Evolutionary conservation across 2,888 invertebrate species (phyloP).

Genomic region (Eupithecia exiguata): DNA sequence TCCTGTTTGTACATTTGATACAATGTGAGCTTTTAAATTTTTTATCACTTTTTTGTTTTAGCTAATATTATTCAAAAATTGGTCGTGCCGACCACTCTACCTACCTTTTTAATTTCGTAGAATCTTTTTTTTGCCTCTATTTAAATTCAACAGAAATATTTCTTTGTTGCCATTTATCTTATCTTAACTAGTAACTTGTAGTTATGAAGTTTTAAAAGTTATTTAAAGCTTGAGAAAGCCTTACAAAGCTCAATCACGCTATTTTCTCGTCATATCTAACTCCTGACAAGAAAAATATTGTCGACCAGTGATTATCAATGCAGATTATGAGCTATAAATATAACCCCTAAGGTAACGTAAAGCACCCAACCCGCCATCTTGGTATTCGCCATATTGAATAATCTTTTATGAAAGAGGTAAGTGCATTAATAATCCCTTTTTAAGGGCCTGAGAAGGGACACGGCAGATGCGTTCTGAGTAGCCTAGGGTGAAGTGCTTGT

Average conservation of each 20-base stretch:
- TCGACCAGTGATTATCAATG: constrained; percentile 29
- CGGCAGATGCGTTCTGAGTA: constrained; percentile 64
- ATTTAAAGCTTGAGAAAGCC: background rate
- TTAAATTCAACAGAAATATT: background rate
- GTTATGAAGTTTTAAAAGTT: background rate
- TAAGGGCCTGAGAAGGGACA: constrained; percentile 51
- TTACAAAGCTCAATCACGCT: background rate
- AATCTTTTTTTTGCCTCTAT: background rate
- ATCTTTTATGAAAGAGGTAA: constrained; percentile 68
- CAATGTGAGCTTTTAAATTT: constrained; percentile 52
- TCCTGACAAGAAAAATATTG: constrained; percentile 30
- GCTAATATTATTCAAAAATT: constrained; percentile 13
- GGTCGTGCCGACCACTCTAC: background rate
- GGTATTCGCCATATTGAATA: constrained; percentile 70
- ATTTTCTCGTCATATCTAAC: constrained; percentile 23
- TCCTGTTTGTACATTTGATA: constrained; percentile 61
- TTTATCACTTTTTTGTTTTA: constrained; percentile 34
- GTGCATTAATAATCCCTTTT: constrained; percentile 68
- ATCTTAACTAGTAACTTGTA: no score
- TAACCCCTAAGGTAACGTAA: constrained; percentile 41
- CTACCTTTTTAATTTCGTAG: background rate
- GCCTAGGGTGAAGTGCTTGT: constrained; percentile 60
- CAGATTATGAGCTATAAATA: constrained; percentile 38
- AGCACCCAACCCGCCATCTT: constrained; percentile 78
- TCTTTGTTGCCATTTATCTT: background rate